phyloP scores from a whole-genome alignment of 2,888 invertebrate species.

The Phengaris arion region DNA sequence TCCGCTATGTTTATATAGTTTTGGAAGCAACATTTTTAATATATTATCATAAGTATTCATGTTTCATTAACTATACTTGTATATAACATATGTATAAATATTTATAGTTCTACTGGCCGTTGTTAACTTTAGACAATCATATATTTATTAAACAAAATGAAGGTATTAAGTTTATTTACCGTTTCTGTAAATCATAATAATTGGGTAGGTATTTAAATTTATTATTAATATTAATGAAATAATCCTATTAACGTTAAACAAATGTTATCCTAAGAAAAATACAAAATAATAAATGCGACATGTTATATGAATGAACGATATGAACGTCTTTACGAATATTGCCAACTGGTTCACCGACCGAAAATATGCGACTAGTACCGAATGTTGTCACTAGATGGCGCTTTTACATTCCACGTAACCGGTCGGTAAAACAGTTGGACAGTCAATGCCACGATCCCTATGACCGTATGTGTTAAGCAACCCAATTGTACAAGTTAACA shows the following conservation, averaged over 20 bases:
- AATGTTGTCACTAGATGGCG: background rate
- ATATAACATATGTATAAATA: constrained; percentile 76
- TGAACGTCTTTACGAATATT: background rate
- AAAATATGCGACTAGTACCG: background rate
- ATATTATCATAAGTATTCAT: constrained; percentile 66
- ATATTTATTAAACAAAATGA: constrained; percentile 27
- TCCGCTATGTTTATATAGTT: constrained; percentile 52
- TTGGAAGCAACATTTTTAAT: constrained; percentile 75
- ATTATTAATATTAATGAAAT: background rate
- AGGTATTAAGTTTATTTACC: constrained; percentile 30
- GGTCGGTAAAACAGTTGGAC: background rate
- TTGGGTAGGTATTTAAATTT: background rate
- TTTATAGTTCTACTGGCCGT: constrained; percentile 56
- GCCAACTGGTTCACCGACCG: background rate
- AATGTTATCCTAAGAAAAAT: constrained; percentile 1
- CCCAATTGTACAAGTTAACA: constrained; percentile 71
- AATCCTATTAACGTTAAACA: background rate
- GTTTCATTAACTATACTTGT: constrained; percentile 66
- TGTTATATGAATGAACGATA: background rate
- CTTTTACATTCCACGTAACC: background rate
- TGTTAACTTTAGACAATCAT: constrained; percentile 72
- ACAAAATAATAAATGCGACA: constrained; percentile 13
- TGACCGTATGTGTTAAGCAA: constrained; percentile 24
- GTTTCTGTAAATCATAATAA: background rate
- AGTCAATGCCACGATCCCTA: background rate